Evolutionary conservation across 2,113 vertebrate species (phyloP), one percentile per base, ranked within the genome.

Genomic region (Thomomys bottae): DNA sequence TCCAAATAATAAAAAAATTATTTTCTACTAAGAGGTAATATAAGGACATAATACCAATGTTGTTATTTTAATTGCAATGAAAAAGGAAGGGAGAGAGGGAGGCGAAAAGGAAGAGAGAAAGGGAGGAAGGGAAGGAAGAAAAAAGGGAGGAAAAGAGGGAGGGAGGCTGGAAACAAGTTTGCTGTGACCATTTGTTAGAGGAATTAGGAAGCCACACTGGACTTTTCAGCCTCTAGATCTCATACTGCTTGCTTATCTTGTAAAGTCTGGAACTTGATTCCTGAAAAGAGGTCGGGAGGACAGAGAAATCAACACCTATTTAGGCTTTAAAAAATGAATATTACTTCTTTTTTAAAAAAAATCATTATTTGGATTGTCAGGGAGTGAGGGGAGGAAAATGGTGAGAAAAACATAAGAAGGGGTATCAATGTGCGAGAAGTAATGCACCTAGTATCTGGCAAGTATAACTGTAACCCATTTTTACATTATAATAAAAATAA

Each of bases 71-170:
- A 67, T 30, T 49, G 67, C 24, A 68, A 45, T 40, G 24, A 54
- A 3, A 66, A 11, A 38, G 17, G 18, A 23, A 17, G 10, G 28
- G 5, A 54, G 28, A 34, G 18, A 75, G 6, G 12, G 17, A 17
- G 23, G 9, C 4, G 45, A 4, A 1, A 2, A 61, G 34, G 34
- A 9, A 42, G 18, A 26, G 8, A 61, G 42, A 34, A 1, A 1
- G 1, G 26, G 20, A 23, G 8, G 18, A 0, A 7, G 4, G 18
- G 5, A 5, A 8, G 26, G 28, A 20, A 15, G 26, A 1, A 3
- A 17, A 10, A n/a, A 6, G 3, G 30, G 23, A 34, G 2, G 7
- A 6, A 10, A 14, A 7, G 14, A 70, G 6, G 54, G 32, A 23
- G 5, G 21, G 23, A 26, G 38, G 68, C 49, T 54, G 8, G 45